phyloP scores from a whole-genome alignment of 2,888 invertebrate genomes.

The Tipula vernalis region DNA sequence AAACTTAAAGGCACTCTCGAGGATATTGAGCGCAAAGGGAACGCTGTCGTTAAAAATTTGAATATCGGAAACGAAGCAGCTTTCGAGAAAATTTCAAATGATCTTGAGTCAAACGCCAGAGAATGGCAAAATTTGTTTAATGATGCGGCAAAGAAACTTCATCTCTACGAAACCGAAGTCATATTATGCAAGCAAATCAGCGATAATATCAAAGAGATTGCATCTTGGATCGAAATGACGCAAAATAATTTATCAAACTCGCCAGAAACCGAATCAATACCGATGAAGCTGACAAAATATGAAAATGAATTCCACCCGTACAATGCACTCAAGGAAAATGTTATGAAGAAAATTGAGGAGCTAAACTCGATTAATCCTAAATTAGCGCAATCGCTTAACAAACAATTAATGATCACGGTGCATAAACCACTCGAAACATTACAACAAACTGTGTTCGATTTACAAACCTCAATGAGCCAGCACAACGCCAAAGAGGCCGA shows the following conservation, averaged over 20 bases:
- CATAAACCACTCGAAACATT: background rate
- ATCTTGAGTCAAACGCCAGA: slow-evolving; percentile 46
- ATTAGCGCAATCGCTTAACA: background rate
- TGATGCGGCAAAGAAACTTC: slow-evolving; percentile 56
- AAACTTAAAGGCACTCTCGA: slow-evolving; percentile 64
- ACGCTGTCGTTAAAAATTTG: slow-evolving; percentile 35
- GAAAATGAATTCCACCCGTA: slow-evolving; percentile 74
- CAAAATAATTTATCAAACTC: slow-evolving; percentile 64
- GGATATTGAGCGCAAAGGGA: slow-evolving; percentile 60
- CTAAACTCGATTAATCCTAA: slow-evolving; percentile 30
- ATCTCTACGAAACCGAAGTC: slow-evolving; percentile 74
- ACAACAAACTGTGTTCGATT: slow-evolving; percentile 29
- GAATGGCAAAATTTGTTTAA: slow-evolving; percentile 61
- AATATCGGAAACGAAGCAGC: slow-evolving; percentile 23
- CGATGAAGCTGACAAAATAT: slow-evolving; percentile 67
- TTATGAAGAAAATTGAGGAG: slow-evolving; percentile 68
- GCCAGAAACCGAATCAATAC: slow-evolving; percentile 63
- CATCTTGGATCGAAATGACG: slow-evolving; percentile 74
- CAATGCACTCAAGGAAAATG: slow-evolving; percentile 59
- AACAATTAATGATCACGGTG: background rate
- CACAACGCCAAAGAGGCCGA: slow-evolving; percentile 62
- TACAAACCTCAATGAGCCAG: slow-evolving; percentile 59
- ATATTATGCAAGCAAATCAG: slow-evolving; percentile 91
- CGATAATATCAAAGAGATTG: slow-evolving; percentile 68
- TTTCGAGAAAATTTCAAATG: slow-evolving; percentile 41